Conservation (phyloP, 2,797 vertebrate genomes). For the Garrulus glandarius region DNA sequence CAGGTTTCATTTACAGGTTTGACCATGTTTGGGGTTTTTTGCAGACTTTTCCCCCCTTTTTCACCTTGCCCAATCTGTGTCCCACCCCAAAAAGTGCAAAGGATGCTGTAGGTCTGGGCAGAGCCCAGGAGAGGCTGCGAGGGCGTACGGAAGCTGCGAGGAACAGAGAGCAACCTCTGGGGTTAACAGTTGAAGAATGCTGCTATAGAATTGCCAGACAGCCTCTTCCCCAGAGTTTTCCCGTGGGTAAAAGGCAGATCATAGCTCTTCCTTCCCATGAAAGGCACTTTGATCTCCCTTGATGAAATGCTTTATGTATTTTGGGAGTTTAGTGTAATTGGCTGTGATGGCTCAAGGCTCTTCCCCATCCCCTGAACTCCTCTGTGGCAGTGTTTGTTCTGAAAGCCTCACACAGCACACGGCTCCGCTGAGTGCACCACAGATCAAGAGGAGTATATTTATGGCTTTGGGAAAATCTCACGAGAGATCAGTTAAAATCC, state of each 20-base stretch:
- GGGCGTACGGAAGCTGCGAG: rapidly evolving
- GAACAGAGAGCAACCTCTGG: not conserved
- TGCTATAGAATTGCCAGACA: not conserved
- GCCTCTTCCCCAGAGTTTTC: constrained; percentile 10
- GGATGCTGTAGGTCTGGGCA: not conserved
- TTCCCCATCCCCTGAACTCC: not conserved
- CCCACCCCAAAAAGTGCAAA: not conserved
- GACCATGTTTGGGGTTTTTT: rapidly evolving
- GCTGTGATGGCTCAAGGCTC: constrained; percentile 19
- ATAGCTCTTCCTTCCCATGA: constrained; percentile 36
- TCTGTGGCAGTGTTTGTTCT: not conserved
- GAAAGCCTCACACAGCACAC: not conserved
- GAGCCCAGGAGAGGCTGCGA: not conserved
- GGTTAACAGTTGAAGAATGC: not conserved
- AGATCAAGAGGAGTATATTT: not conserved
- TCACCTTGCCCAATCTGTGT: not conserved
- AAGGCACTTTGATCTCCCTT: constrained; percentile 52
- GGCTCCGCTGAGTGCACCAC: rapidly evolving
- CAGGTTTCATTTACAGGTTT: not conserved
- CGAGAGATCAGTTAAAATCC: not conserved
- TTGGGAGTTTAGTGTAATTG: not conserved
- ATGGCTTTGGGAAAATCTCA: constrained; percentile 11
- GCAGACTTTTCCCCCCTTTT: rapidly evolving
- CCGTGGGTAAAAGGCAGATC: constrained; percentile 14
- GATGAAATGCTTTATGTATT: constrained; percentile 39